Evolutionary conservation across 2,113 vertebrate genomes (phyloP), one percentile per base, ranked within the genome.

Genomic region (Colius striatus): DNA sequence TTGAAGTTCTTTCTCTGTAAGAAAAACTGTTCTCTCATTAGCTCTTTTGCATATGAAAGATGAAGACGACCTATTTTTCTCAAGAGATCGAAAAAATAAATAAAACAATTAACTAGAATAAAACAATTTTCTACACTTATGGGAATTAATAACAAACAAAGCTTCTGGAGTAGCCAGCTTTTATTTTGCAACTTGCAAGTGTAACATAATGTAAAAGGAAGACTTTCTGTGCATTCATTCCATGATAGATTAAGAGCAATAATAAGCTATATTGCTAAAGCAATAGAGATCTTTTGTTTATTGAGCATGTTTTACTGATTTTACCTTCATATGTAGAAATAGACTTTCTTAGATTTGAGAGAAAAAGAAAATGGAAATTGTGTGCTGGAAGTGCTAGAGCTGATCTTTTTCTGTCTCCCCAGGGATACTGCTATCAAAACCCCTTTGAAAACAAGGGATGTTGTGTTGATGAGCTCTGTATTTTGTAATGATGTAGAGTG

Each of bases 141-240:
- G 89, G 90, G 96, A 95, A 91, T 95, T 92, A 88, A 88, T 94
- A 94, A 90, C 78, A 95, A 95, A 90, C 84, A 92, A 96, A 85
- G 72, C 82, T 95, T 72, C 60, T 91, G 60, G 78, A 90, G 51
- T 75, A 94, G 78, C 47, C 38, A 88, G 74, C 25, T 91, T 94
- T 95, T 88, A 66, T 93, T 96, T 95, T 92, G 26, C 23, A 57
- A 18, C 43, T 83, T 88, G 26, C 13, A 43, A 74, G 14, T 80
- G 5, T 73, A 83, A 62, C 63, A 19, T 74, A 66, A 61, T 71
- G 6, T 71, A 78, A 72, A 81, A 74, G 13, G 66, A 89, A 87
- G 18, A 23, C 29, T 92, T 87, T 76, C 38, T 84, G 26, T 20
- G 85, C 32, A 47, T 87, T 87, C 84, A 75, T 82, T 91, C 50